phyloP scores from a whole-genome alignment of 2,113 vertebrate species.

The Micronycteris hirsuta region DNA sequence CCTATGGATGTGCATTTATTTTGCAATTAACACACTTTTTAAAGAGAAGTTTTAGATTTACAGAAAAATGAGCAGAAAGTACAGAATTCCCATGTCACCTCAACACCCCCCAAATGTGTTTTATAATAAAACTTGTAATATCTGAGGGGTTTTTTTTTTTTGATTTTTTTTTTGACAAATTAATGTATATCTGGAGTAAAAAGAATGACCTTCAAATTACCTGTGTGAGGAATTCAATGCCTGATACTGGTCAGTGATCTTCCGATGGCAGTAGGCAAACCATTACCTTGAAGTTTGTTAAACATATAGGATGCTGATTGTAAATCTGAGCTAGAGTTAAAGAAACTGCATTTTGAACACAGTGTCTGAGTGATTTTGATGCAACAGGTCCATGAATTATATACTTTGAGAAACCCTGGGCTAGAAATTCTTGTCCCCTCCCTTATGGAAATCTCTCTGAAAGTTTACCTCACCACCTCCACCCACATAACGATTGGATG shows the following conservation, averaged over 20 bases:
- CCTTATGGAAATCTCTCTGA: neutral
- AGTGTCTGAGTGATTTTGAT: neutral
- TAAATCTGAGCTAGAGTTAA: neutral
- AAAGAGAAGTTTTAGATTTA: neutral
- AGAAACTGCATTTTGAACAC: neutral
- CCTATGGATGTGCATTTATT: neutral
- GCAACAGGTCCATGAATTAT: neutral
- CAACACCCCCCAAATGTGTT: neutral
- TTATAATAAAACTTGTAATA: neutral
- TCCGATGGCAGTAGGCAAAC: neutral
- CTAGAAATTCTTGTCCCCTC: neutral
- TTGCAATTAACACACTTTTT: neutral
- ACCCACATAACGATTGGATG: neutral
- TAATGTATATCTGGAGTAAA: neutral
- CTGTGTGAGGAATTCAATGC: neutral
- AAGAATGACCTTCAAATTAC: neutral
- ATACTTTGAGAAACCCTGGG: neutral
- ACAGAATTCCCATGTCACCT: neutral
- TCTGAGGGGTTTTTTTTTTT: neutral
- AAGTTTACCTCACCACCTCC: neutral
- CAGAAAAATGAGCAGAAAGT: neutral
- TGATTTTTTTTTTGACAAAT: neutral
- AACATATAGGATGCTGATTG: neutral
- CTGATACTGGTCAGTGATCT: neutral
- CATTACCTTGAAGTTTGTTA: neutral